phyloP scores from a whole-genome alignment of 2,113 vertebrate genomes.

The Ciconia maguari region DNA sequence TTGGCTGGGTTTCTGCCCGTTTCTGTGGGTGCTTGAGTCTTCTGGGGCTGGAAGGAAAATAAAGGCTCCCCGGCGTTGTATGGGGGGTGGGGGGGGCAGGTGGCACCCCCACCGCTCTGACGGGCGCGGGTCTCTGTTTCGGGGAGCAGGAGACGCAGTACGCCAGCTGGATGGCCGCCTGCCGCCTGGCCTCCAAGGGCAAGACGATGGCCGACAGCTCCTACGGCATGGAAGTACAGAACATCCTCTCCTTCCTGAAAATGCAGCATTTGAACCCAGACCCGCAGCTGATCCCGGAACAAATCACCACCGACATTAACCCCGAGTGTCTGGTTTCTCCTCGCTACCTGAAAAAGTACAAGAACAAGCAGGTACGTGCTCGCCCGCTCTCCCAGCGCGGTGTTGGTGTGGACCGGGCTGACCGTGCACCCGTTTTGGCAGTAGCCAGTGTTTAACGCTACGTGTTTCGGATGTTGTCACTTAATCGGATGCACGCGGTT shows the following conservation, averaged over 20 bases:
- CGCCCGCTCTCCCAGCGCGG: not conserved
- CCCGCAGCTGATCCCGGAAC: constrained; percentile 90
- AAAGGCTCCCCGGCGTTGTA: not conserved
- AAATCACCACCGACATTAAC: constrained; percentile 92
- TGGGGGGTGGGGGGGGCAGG: not conserved
- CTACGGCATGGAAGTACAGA: constrained; percentile 96
- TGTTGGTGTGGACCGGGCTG: not conserved
- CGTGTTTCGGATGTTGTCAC: not conserved
- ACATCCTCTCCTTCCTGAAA: constrained; percentile 97
- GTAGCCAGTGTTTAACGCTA: not conserved
- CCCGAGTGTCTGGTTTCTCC: constrained; percentile 97
- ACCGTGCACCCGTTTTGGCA: not conserved
- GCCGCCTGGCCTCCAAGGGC: constrained; percentile 95
- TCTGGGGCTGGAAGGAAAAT: not conserved
- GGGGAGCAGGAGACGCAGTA: constrained; percentile 91
- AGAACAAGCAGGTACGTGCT: constrained; percentile 91
- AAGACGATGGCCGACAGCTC: constrained; percentile 99
- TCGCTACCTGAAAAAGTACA: constrained; percentile 97
- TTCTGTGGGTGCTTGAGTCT: not conserved
- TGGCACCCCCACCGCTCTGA: not conserved
- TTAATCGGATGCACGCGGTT: not conserved
- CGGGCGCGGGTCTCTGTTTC: not conserved
- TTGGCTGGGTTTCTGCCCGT: not conserved
- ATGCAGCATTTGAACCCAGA: constrained; percentile 99
- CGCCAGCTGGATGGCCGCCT: constrained; percentile 98